Base-by-base conservation (phyloP, 1,140 invertebrate species). In the Heterodera carotae region DNA sequence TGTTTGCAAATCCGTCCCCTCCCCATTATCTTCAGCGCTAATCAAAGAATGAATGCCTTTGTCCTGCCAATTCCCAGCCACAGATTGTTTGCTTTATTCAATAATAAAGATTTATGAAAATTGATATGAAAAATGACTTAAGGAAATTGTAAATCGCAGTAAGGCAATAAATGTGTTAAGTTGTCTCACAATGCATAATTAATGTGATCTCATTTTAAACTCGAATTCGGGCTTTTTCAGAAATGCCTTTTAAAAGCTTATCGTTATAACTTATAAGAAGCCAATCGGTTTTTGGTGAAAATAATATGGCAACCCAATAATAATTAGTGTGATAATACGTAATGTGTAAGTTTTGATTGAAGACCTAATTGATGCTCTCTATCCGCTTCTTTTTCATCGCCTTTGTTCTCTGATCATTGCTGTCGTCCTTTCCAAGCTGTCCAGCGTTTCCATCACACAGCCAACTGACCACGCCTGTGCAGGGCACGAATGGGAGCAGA, bases 401-500 rank as follows among this genome's bases (percentile, higher is more conserved):
- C 12, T 22, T 18, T 22, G 48, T 2, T 10, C 48, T 53, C 18
- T 18, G 22, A 53, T 53, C 12, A 22, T 3, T 18, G 39, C 18
- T 22, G 18, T 53, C 48, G 48, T 53, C 48, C 48, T 22, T 12
- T 53, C 76, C 33, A 82, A 43, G 29, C 43, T 83, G 34, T 83
- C 66, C 29, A 82, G 29, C 25, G 83, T 93, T 90, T 98, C 96
- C 56, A 98, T 88, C 68, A 96, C 90, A 75, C 92, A 91, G 10
- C 92, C 93, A 83, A 93, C 91, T 89, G 94, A 96, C 97, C 97
- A 99, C 0, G 96, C 95, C 89, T 99, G 97, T 29, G 94, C 94
- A 77, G 92, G 91, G 88, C 95, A 98, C 80, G 94, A 96, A 85
- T 92, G 92, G 6, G 84, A 85, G 87, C 97, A 99, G 85, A 90